These are phyloP conservation scores for Drosophila elegans DNA, from an alignment of 1,140 invertebrate species.

Conservation along the genomic window DNA sequence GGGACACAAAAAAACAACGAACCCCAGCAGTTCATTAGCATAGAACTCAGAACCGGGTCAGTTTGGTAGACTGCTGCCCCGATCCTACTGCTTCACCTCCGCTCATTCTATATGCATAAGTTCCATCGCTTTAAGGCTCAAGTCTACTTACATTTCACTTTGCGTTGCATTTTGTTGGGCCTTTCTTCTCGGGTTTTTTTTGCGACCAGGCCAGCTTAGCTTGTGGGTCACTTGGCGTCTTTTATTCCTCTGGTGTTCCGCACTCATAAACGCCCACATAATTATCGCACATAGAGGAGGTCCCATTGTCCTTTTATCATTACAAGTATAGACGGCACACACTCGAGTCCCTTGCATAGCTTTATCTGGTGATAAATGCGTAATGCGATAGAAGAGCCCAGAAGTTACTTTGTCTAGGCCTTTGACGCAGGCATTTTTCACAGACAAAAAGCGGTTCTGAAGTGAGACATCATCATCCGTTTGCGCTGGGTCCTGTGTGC, in stretches of 20 bases:
- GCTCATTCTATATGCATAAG: constrained; percentile 33
- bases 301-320: constrained; percentile 57
- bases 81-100: neutral
- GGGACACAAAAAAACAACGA: constrained; percentile 10
- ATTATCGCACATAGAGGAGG: constrained; percentile 48
- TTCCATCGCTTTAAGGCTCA: constrained; percentile 49
- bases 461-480: constrained; percentile 54
- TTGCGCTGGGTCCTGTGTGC: constrained; percentile 5
- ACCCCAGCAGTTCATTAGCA: constrained; percentile 59
- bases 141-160: constrained; percentile 65
- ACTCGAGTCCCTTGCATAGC: constrained; percentile 8
- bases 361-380: constrained; percentile 36
- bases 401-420: constrained; percentile 51
- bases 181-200: constrained; percentile 11
- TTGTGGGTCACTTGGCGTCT: constrained; percentile 58
- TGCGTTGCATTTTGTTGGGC: constrained; percentile 57
- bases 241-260: constrained; percentile 35
- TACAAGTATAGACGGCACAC: constrained; percentile 18
- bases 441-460: constrained; percentile 31
- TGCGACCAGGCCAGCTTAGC: constrained; percentile 27
- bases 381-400: constrained; percentile 66
- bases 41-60: constrained; percentile 54
- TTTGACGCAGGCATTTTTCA: constrained; percentile 31
- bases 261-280: constrained; percentile 43
- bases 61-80: constrained; percentile 14